Evolutionary conservation across 2,888 invertebrate genomes (phyloP), one percentile per base, ranked within the genome.

Genomic region (Mythimna vitellina): DNA sequence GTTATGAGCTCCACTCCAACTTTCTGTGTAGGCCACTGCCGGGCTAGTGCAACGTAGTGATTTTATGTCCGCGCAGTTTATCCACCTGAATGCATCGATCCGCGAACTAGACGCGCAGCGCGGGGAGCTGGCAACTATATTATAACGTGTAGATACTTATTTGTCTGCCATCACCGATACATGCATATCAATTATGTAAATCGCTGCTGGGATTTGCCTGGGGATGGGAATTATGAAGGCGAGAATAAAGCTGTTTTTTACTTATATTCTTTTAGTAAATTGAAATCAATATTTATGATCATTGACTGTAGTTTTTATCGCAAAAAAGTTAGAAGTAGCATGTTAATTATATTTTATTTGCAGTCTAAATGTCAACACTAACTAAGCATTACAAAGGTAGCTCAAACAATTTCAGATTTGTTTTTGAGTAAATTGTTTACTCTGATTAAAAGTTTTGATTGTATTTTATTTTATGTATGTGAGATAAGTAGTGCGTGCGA

Each of bases 21-120:
- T 63, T 63, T 63, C 60, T 66, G n/a, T 60, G 58, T 70, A 81
- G 51, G 61, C 64, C 32, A 66, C 49, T 75, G 76, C 61, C 60
- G 64, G 53, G 68, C 14, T 62, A 46, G 51, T 76, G 78, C 70
- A 78, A 70, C 70, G 65, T 78, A 78, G 77, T 75, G 76, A 81
- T 81, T 78, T 70, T 76, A 81, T 78, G 65, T 78, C 78, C 51
- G 82, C 78, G 78, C 78, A 81, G 82, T 78, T 67, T 56, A 70
- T 76, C 49, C 46, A 76, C 77, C 78, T 78, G 78, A 63, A 81
- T 78, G 82, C 78, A 78, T 78, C 82, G 78, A 78, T 78, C 82
- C 77, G 49, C 32, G 51, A 49, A 64, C 53, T 56, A 81, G 35
- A 58, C 76, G 70, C 77, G 58, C 65, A 66, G 42, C 42, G 63